Percentiles rank a stretch among this genome's conserved stretches.
Evolutionary conservation across 2,797 vertebrate genomes (phyloP).

Genomic region (Lepus townsendii): DNA sequence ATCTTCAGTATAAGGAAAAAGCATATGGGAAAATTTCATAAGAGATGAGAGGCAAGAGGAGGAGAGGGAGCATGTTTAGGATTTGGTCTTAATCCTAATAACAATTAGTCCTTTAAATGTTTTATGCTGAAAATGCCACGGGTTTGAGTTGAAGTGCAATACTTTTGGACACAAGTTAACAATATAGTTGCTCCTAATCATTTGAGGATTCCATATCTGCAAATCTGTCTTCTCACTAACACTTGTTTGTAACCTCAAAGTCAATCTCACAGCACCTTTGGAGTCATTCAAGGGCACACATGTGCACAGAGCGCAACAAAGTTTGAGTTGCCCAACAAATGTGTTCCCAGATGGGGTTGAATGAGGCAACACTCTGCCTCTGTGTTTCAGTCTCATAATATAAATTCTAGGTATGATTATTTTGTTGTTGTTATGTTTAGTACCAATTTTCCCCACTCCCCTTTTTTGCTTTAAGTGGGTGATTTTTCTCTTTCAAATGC

Average conservation of each 20-base stretch:
- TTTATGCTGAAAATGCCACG: neutral
- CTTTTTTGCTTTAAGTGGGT: neutral
- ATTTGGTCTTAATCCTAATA: neutral
- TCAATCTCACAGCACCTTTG: neutral
- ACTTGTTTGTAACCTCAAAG: neutral
- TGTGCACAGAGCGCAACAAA: neutral
- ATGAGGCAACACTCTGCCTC: neutral
- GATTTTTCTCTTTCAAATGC: neutral
- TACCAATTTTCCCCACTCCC: neutral
- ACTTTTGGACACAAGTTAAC: neutral
- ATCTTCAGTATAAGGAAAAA: neutral
- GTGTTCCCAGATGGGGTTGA: neutral
- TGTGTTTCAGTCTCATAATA: neutral
- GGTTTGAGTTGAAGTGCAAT: neutral
- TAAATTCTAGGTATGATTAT: neutral
- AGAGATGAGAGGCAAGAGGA: neutral
- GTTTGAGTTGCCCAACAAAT: no score
- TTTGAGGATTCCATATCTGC: neutral
- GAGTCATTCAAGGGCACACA: neutral
- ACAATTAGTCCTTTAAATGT: neutral
- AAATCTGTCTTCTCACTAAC: neutral
- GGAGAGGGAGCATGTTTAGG: neutral
- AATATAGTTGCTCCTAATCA: neutral
- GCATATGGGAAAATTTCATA: neutral
- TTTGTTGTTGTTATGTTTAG: neutral